Evolutionary conservation across 2,888 invertebrate species (phyloP).

Genomic region (Druceiella hillmani): DNA sequence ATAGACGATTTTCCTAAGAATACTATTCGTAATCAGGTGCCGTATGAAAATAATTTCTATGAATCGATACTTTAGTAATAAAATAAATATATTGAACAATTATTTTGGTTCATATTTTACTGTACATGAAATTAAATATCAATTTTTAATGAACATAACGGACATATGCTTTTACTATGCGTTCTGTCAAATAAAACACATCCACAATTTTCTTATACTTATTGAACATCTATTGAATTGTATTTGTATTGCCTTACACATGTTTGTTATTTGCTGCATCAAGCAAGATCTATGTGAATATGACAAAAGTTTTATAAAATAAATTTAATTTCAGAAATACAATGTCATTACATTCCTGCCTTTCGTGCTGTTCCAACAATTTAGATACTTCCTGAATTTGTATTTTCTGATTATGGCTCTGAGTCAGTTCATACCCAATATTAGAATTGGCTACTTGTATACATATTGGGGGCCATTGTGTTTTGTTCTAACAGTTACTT

Average conservation of each 20-base stretch:
- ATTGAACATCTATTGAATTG: not conserved
- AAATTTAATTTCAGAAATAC: conserved; percentile 79
- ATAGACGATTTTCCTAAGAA: conserved; percentile 89
- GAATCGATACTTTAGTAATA: conserved; percentile 2
- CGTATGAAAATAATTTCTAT: too few species aligned
- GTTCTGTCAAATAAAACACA: too few species aligned
- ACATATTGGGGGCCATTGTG: conserved; percentile 99
- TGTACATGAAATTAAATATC: too few species aligned
- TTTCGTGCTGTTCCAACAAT: conserved; percentile 94
- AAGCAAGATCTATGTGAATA: not conserved
- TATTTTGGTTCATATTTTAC: too few species aligned
- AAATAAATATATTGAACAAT: not conserved
- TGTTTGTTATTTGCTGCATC: conserved; percentile 2
- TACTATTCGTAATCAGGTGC: conserved; percentile 91
- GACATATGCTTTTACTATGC: too few species aligned
- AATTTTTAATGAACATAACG: too few species aligned
- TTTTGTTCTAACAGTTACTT: conserved; percentile 93
- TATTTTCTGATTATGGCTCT: conserved; percentile 98
- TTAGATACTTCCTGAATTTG: conserved; percentile 96
- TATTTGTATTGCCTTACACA: not conserved
- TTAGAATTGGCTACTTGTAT: conserved; percentile 94
- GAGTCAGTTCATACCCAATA: conserved; percentile 96
- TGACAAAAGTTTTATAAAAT: too few species aligned
- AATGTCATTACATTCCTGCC: conserved; percentile 87
- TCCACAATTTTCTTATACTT: too few species aligned